Evolutionary conservation across 1,140 invertebrate species (phyloP).

Genomic region (Grapholita molesta): DNA sequence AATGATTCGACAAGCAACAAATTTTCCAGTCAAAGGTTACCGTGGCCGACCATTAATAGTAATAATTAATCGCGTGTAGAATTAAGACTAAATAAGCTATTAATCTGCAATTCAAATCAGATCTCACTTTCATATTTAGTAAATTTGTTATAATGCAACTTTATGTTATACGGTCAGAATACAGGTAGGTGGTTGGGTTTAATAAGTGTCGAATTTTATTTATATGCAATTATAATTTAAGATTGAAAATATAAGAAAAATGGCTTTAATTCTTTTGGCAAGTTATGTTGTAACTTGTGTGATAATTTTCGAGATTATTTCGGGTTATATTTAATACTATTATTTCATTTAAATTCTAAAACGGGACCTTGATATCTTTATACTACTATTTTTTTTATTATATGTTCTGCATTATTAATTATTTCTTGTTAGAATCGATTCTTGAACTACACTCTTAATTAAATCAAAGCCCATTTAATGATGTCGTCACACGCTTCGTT

Average conservation of each 20-base stretch:
- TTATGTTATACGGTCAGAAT: neutral
- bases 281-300: too few relatives aligned
- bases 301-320: too few relatives aligned
- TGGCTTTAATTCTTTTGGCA: too few relatives aligned
- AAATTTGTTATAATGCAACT: neutral
- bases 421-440: neutral
- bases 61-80: neutral
- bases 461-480: neutral
- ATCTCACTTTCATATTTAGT: neutral
- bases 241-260: too few relatives aligned
- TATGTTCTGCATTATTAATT: too few relatives aligned
- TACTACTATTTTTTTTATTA: too few relatives aligned
- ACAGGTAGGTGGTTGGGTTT: neutral
- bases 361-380: too few relatives aligned
- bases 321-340: too few relatives aligned
- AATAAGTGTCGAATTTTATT: neutral
- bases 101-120: neutral
- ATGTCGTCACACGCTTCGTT: neutral
- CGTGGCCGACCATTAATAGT: neutral
- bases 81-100: constrained; percentile 11
- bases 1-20: neutral
- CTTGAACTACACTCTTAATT: neutral
- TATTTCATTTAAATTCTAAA: too few relatives aligned
- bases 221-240: neutral
- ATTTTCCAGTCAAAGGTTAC: constrained; percentile 7